Conservation (phyloP, 1,140 invertebrate species). For the Daktulosphaira vitifoliae region DNA sequence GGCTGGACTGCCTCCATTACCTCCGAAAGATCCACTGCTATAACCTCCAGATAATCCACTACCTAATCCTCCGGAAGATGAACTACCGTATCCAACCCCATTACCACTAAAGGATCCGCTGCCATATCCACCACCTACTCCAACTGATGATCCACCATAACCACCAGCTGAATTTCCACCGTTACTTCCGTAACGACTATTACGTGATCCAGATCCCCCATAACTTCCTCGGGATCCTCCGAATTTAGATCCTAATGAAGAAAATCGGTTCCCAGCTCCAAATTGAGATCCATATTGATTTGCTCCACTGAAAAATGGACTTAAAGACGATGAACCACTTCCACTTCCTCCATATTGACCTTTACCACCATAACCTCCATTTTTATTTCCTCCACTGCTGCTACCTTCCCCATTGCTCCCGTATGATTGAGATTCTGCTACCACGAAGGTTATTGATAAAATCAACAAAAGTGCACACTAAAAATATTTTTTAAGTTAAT, state of each 20-base stretch:
- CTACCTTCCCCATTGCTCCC: neutral
- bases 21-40: slow-evolving; percentile 1
- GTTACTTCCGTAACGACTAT: neutral
- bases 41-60: neutral
- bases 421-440: slow-evolving; percentile 3
- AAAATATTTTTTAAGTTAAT: too few relatives aligned
- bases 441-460: neutral
- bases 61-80: neutral
- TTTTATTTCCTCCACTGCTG: neutral
- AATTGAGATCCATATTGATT: slow-evolving; percentile 25
- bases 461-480: slow-evolving; percentile 2
- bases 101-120: neutral
- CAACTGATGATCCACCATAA: neutral
- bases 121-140: neutral
- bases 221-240: slow-evolving; percentile 11
- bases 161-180: neutral
- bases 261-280: slow-evolving; percentile 2
- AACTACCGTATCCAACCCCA: slow-evolving; percentile 1
- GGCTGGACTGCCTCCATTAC: slow-evolving; percentile 15
- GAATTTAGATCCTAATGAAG: slow-evolving; percentile 25
- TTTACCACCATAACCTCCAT: slow-evolving; percentile 23
- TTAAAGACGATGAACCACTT: neutral
- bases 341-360: slow-evolving; percentile 4
- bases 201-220: slow-evolving; percentile 11
- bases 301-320: slow-evolving; percentile 20